phyloP scores from a whole-genome alignment of 23 tunicate species.

The Oikopleura dioica region DNA sequence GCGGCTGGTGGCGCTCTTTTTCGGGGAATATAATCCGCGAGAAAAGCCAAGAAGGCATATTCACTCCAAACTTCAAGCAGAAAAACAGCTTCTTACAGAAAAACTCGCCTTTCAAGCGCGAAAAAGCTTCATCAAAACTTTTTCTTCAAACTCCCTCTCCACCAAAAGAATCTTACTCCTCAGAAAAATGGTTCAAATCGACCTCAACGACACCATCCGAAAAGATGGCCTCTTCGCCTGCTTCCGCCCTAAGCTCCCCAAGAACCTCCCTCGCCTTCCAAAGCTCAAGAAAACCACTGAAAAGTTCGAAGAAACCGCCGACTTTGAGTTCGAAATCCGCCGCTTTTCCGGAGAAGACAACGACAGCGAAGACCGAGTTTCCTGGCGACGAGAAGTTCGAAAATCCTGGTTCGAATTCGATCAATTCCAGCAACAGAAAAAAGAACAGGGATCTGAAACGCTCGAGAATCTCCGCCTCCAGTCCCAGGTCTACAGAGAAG shows the following conservation, averaged over 20 bases:
- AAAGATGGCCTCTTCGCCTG: conserved; percentile 12
- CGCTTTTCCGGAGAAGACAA: background rate
- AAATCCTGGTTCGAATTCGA: background rate
- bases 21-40: too few species aligned
- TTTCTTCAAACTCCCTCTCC: too few species aligned
- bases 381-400: background rate
- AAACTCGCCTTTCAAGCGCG: too few species aligned
- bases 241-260: background rate
- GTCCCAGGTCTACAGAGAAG: conserved; percentile 8
- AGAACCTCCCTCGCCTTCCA: too few species aligned
- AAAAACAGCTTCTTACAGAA: too few species aligned
- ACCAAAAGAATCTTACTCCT: too few species aligned
- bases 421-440: background rate
- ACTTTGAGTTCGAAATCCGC: background rate
- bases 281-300: background rate
- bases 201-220: too few species aligned
- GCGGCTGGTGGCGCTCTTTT: too few species aligned
- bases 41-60: too few species aligned
- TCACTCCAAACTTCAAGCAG: too few species aligned
- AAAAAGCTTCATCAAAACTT: too few species aligned
- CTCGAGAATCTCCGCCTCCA: background rate
- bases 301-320: background rate
- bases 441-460: background rate
- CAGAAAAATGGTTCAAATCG: too few species aligned
- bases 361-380: background rate